A percentile compares a stretch with the other conserved stretches of the same genome.
Evolutionary conservation across 2,888 invertebrate species (phyloP).

Genomic region (Drosophila macrospina): DNA sequence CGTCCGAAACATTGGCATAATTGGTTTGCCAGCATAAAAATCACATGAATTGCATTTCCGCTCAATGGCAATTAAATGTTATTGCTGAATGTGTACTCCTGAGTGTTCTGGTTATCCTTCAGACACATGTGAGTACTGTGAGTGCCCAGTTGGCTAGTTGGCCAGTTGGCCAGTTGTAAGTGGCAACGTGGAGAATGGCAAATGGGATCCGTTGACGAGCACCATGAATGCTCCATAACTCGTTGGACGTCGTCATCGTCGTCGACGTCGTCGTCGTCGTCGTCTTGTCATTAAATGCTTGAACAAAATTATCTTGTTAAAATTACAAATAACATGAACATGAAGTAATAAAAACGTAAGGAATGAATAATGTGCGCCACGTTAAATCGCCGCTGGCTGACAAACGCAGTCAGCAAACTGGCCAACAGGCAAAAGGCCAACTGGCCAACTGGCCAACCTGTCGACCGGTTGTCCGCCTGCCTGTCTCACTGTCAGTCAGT

Average conservation of each 20-base stretch:
- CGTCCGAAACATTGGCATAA: constrained; percentile 59
- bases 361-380: constrained; percentile 81
- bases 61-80: constrained; percentile 73
- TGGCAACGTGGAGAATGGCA: constrained; percentile 19
- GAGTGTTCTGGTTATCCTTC: constrained; percentile 61
- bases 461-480: constrained; percentile 59
- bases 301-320: constrained; percentile 85
- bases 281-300: constrained; percentile 82
- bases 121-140: constrained; percentile 14
- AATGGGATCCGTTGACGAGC: constrained; percentile 29
- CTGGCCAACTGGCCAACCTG: constrained; percentile 44
- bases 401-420: constrained; percentile 47
- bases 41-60: constrained; percentile 79
- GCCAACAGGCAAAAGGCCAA: constrained; percentile 29
- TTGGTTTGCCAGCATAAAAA: constrained; percentile 77
- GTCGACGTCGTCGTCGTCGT: constrained; percentile 24
- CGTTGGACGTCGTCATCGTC: constrained; percentile 22
- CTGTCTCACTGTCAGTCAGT: constrained; percentile 19
- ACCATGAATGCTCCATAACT: constrained; percentile 29
- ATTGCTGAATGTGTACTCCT: constrained; percentile 30
- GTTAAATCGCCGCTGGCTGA: constrained; percentile 75
- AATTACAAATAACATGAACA: constrained; percentile 85
- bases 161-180: constrained; percentile 33
- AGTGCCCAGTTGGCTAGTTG: constrained; percentile 64
- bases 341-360: constrained; percentile 81